Base-by-base conservation (phyloP, 1,140 invertebrate species). In the Bombus cullumanus region DNA sequence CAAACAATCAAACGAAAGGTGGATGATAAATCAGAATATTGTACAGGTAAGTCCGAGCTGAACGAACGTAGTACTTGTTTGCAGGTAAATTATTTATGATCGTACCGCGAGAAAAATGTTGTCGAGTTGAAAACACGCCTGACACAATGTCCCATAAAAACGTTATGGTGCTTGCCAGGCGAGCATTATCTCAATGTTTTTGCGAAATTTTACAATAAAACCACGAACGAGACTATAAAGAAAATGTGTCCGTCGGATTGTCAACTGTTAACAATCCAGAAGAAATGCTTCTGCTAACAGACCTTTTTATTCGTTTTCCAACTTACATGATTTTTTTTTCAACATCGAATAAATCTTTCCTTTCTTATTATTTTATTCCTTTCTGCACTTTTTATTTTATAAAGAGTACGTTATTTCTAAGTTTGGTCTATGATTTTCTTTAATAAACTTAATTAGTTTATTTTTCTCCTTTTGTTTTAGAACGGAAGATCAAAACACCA, bases 391-490 rank as follows among this genome's bases (percentile, higher is more conserved):
- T 0, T 74, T 76, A 34, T 43, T 71, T 81, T 71, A 28, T 39
- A 76, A 43, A 77, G 64, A 57, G 15, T 34, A 74, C n/a, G 66
- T 84, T 82, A 41, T 37, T 71, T 88, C 88, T 87, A 72, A 81
- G n/a, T 88, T 88, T 69, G 75, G 81, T 72, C 64, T 68, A 68
- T 75, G 71, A 73, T 80, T 88, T 88, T 79, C 39, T 83, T 90
- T 86, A 57, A 83, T 37, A 69, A 72, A 83, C 64, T 81, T 81
- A 86, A 92, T 92, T 91, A 85, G 76, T 92, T 88, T 77, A 86
- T 83, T 91, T 83, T 89, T 92, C 92, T 91, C 87, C 87, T 92
- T 93, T 92, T 94, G 93, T 94, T 94, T 92, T 94, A 94, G 93
- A 93, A 92, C 89, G 91, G 82, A 89, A 91, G 81, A 90, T 86